These are phyloP conservation scores for Lophotriccus pileatus DNA, from an alignment of 2,797 vertebrate species.

Conservation along the genomic window DNA sequence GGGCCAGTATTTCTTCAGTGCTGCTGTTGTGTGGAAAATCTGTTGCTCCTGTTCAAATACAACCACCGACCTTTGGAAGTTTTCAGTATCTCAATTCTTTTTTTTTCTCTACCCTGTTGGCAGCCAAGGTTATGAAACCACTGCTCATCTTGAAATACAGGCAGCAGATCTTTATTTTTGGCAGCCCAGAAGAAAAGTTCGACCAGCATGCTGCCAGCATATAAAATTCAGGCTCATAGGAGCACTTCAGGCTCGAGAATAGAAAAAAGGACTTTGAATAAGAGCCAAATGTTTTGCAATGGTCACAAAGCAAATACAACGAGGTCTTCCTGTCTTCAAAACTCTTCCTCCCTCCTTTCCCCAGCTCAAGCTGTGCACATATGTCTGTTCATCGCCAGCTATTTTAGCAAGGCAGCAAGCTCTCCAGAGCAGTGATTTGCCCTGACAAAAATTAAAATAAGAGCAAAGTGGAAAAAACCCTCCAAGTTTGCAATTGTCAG, in stretches of 20 bases:
- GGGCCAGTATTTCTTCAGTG: neutral
- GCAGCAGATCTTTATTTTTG: slow-evolving; percentile 31
- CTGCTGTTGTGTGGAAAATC: neutral
- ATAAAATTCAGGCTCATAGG: neutral
- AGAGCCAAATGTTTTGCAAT: slow-evolving; percentile 14
- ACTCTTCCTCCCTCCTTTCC: neutral
- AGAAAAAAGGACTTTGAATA: neutral
- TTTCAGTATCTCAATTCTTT: neutral
- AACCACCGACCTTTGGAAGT: neutral
- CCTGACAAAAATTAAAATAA: neutral
- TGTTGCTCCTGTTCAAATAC: neutral
- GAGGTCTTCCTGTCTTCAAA: neutral
- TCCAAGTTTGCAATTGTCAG: neutral
- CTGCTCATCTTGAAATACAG: neutral
- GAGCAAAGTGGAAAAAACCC: neutral
- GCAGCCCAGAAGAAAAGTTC: neutral
- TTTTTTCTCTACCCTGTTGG: neutral
- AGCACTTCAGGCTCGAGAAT: neutral
- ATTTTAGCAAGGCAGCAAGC: slow-evolving; percentile 18
- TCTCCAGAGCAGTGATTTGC: slow-evolving; percentile 10
- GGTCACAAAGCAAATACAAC: slow-evolving; percentile 30
- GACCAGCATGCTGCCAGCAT: neutral
- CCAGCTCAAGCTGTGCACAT: slow-evolving; percentile 1
- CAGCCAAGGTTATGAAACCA: slow-evolving; percentile 24
- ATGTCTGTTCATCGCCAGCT: neutral